Evolutionary conservation across 2,888 invertebrate genomes (phyloP).

Genomic region (Hybos culiciformis): DNA sequence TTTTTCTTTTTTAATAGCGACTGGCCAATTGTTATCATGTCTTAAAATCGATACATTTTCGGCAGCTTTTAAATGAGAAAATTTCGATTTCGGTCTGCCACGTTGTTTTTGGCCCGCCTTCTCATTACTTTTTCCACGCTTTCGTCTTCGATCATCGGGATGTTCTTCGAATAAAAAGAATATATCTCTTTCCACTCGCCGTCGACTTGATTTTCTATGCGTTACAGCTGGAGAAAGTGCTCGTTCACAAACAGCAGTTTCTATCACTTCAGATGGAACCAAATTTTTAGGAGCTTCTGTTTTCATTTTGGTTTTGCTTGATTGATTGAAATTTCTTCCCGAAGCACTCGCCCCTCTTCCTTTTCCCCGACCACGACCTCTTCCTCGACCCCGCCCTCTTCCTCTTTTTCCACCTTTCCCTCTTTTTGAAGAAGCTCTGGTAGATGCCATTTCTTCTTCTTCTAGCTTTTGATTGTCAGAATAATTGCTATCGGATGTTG

Average conservation of each 20-base stretch:
- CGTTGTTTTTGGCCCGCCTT: conserved; percentile 21
- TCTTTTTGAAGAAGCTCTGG: too few relatives aligned
- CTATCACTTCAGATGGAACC: not conserved
- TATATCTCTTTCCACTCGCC: conserved; percentile 33
- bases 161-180: conserved; percentile 33
- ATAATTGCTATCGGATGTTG: too few relatives aligned
- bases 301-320: too few relatives aligned
- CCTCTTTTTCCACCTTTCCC: too few relatives aligned
- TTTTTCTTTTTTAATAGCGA: not conserved
- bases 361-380: too few relatives aligned
- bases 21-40: not conserved
- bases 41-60: not conserved
- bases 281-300: too few relatives aligned
- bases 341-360: too few relatives aligned
- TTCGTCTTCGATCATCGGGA: conserved; percentile 21
- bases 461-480: not conserved
- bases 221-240: conserved; percentile 7
- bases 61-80: conserved; percentile 23
- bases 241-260: not conserved
- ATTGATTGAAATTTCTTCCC: too few relatives aligned
- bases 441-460: not conserved
- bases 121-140: conserved; percentile 18
- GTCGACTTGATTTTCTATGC: conserved; percentile 31
- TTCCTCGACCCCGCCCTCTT: too few relatives aligned
- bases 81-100: conserved; percentile 25